Evolutionary conservation across 2,888 invertebrate genomes (phyloP).

Genomic region (Camptogramma bilineatum): DNA sequence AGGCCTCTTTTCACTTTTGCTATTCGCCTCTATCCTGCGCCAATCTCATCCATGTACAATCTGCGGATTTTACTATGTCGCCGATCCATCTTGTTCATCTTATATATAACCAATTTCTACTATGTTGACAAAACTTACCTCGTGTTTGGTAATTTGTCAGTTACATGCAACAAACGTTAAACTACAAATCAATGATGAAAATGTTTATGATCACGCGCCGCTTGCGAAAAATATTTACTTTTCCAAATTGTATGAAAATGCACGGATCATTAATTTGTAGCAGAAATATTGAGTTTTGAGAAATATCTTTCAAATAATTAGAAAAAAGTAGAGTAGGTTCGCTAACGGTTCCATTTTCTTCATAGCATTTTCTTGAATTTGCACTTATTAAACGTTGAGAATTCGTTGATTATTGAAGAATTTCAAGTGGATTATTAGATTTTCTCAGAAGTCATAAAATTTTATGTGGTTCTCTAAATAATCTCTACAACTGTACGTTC

Average conservation of each 20-base stretch:
- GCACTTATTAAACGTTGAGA: neutral
- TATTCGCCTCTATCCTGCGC: too few species aligned
- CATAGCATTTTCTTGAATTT: neutral
- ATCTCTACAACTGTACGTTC: constrained; percentile 11
- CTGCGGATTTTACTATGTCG: too few species aligned
- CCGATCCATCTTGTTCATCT: too few species aligned
- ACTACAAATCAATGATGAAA: constrained; percentile 37
- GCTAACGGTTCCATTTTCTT: neutral
- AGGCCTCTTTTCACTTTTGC: too few species aligned
- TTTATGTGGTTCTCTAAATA: constrained; percentile 1
- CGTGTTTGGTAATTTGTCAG: constrained; percentile 22
- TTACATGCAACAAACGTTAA: constrained; percentile 31
- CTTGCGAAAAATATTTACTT: constrained; percentile 42
- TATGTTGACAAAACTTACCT: neutral
- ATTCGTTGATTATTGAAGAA: neutral
- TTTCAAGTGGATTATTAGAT: neutral
- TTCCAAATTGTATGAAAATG: constrained; percentile 36
- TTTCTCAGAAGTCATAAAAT: constrained; percentile 10
- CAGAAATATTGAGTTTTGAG: constrained; percentile 17
- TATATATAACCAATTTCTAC: too few species aligned
- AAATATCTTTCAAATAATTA: neutral
- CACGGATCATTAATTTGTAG: constrained; percentile 29
- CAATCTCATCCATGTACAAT: too few species aligned
- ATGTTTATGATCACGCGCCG: constrained; percentile 38
- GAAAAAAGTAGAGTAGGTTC: neutral